Conservation (phyloP, 2,797 vertebrate species). For the Poeciliopsis presidionis region DNA sequence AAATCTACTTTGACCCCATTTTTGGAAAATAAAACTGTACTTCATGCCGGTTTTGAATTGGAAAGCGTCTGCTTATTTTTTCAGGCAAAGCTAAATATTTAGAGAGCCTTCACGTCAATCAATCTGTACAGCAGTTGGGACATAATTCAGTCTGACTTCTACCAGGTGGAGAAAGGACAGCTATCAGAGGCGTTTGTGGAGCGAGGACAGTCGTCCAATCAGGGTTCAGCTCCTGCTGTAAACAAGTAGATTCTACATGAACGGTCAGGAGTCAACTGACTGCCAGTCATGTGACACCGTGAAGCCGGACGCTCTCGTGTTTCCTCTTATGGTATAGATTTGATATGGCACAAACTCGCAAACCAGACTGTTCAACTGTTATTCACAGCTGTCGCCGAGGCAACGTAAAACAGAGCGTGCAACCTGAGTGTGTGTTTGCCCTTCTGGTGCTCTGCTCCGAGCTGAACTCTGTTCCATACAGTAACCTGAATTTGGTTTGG, state of each 20-base stretch:
- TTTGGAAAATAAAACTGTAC: neutral
- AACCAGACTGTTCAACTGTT: constrained; percentile 12
- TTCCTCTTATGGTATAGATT: constrained; percentile 35
- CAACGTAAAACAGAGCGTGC: constrained; percentile 14
- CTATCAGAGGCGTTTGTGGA: neutral
- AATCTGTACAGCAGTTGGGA: neutral
- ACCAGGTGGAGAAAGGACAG: neutral
- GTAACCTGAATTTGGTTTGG: neutral
- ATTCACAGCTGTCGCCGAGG: constrained; percentile 8
- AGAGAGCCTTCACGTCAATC: neutral
- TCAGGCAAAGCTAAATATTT: neutral
- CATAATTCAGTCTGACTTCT: neutral
- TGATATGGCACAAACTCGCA: neutral
- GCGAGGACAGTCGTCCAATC: neutral
- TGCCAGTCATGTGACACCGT: constrained; percentile 23
- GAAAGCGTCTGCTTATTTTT: neutral
- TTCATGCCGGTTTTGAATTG: neutral
- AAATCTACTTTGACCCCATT: neutral
- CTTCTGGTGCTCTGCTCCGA: neutral
- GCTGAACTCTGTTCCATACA: neutral
- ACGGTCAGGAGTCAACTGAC: neutral
- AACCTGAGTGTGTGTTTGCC: constrained; percentile 1
- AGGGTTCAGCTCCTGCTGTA: constrained; percentile 1
- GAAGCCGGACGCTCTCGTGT: constrained; percentile 1
- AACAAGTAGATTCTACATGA: neutral